A percentile compares a stretch with the other conserved stretches of the same genome.
Evolutionary conservation across 2,113 vertebrate species (phyloP).

Genomic region (Upupa epops): DNA sequence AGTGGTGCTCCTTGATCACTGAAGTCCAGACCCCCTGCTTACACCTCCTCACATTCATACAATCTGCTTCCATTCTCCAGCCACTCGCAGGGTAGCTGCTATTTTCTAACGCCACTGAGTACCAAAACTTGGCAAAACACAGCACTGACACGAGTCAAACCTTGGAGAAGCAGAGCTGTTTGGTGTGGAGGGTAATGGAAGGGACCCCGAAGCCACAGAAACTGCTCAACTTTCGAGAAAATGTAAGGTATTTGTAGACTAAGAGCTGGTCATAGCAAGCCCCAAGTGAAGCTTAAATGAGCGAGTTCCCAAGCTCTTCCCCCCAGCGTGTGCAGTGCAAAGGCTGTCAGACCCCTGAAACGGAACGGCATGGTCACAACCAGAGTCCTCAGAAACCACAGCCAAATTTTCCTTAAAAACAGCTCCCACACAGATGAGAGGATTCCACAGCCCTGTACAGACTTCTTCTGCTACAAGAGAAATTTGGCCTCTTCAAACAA

Average conservation of each 20-base stretch:
- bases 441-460: background rate
- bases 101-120: background rate
- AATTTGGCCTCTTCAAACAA: background rate
- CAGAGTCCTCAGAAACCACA: background rate
- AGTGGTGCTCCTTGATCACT: constrained; percentile 71
- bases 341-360: background rate
- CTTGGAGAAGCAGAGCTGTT: background rate
- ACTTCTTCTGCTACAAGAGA: background rate
- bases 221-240: background rate
- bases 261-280: background rate
- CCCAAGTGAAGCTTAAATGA: background rate
- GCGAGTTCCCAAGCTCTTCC: background rate
- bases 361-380: background rate
- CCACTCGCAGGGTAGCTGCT: background rate
- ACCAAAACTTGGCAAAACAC: background rate
- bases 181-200: rapidly evolving
- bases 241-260: background rate
- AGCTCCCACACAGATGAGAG: background rate
- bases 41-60: constrained; percentile 64
- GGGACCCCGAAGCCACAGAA: rapidly evolving
- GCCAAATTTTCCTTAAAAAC: rapidly evolving
- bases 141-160: background rate
- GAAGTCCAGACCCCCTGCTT: constrained; percentile 69
- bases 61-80: constrained; percentile 55
- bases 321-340: background rate